Evolutionary conservation across 1,140 invertebrate species (phyloP), one percentile per base, ranked within the genome.

Genomic region (Pinna nobilis): DNA sequence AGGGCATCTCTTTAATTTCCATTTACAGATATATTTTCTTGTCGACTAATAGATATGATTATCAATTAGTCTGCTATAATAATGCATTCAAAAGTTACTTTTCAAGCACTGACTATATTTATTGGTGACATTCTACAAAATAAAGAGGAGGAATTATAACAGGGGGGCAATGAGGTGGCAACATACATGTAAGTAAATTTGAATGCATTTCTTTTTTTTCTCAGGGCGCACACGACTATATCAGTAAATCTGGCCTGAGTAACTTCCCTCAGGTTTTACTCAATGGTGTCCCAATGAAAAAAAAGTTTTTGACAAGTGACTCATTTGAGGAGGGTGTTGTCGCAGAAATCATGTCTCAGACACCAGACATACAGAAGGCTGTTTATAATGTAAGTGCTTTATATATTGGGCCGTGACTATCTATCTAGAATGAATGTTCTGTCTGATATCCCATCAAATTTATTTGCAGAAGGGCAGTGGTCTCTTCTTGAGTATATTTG

Each of bases 291-390:
- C 95, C 96, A 3, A 88, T 99, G 61, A 91, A 93, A 47, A 91
- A 94, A 71, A 90, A 91, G 74, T 92, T 86, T 66, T 83, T 91
- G 13, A 85, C 79, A 25, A 69, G 78, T 25, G 86, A 88, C 39
- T 70, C 70, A 30, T 95, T 99, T 84, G 98, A 99, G 90, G 98
- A 99, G 89, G 93, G 94, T 2, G 94, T 99, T 37, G 91, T 99
- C 50, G 93, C 93, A 25, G 94, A 96, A 79, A 94, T 99, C 4
- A 95, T 99, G 91, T 91, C 93, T 28, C 95, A 96, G 88, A 99
- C 97, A 1, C 93, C 93, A 0, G 89, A 90, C 2, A 90, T 97
- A 74, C 91, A 92, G 88, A 96, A 96, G 89, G 95, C 96, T 1
- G 94, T 99, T 32, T 88, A 88, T 66, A 77, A 86, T 65, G 88